These are phyloP conservation scores for Tachina fera DNA, from an alignment of 2,888 invertebrate species.

Conservation along the genomic window DNA sequence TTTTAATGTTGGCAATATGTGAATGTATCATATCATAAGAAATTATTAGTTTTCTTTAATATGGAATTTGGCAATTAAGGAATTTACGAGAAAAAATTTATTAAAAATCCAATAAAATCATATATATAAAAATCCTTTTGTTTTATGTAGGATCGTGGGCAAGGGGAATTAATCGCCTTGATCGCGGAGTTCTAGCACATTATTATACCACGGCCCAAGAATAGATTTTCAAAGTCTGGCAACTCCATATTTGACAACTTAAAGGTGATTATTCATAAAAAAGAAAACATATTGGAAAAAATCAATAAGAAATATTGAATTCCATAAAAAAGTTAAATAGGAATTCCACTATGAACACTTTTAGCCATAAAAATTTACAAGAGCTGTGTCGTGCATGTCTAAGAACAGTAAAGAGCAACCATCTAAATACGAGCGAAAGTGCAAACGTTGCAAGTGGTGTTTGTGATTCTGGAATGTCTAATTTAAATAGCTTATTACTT, in stretches of 20 bases:
- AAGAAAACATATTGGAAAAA: not conserved
- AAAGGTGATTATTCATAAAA: not conserved
- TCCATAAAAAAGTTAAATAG: not conserved
- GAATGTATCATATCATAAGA: too few species aligned
- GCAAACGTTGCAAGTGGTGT: not conserved
- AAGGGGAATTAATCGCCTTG: too few species aligned
- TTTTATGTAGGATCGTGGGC: too few species aligned
- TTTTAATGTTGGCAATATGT: too few species aligned
- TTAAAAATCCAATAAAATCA: too few species aligned
- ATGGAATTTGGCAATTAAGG: too few species aligned
- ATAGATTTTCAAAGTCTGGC: not conserved
- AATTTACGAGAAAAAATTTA: too few species aligned
- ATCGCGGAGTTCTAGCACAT: too few species aligned
- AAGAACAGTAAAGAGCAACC: slow-evolving; percentile 72
- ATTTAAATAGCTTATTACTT: slow-evolving; percentile 71
- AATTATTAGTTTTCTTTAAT: too few species aligned
- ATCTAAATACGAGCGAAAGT: slow-evolving; percentile 4
- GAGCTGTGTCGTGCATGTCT: slow-evolving; percentile 78
- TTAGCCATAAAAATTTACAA: slow-evolving; percentile 74
- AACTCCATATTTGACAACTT: not conserved
- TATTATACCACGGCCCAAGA: too few species aligned
- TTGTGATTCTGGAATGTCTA: slow-evolving; percentile 14
- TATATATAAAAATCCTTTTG: too few species aligned
- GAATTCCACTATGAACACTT: slow-evolving; percentile 28
- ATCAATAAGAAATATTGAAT: slow-evolving; percentile 25